A percentile compares a stretch with the other conserved stretches of the same genome.
These are phyloP conservation scores for Clarias fuscus DNA, from an alignment of 2,797 vertebrate genomes.

Conservation along the genomic window DNA sequence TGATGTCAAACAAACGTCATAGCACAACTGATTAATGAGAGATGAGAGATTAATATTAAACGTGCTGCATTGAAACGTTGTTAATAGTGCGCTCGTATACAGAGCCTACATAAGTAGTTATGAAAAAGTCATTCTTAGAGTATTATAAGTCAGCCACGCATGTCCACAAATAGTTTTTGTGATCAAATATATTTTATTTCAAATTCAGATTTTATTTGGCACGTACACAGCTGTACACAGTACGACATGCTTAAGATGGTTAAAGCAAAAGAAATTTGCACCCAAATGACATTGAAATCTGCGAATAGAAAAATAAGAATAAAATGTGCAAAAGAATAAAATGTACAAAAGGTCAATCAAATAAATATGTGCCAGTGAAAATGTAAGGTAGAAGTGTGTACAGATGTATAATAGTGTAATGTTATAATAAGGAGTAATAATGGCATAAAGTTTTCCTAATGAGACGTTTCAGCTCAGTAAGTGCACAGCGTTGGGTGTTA, in stretches of 20 bases:
- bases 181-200: background rate
- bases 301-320: too few relatives aligned
- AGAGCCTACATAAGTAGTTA: conserved; percentile 37
- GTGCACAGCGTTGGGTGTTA: background rate
- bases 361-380: too few relatives aligned
- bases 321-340: too few relatives aligned
- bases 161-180: conserved; percentile 4
- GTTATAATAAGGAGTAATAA: too few relatives aligned
- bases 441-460: conserved; percentile 2
- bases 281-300: too few relatives aligned
- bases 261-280: too few relatives aligned
- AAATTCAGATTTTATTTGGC: too few relatives aligned
- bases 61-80: conserved; percentile 43
- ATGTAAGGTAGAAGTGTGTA: too few relatives aligned
- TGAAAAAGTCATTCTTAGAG: conserved; percentile 33
- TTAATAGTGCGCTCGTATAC: conserved; percentile 37
- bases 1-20: conserved; percentile 24
- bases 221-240: too few relatives aligned
- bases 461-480: background rate
- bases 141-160: conserved; percentile 36
- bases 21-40: conserved; percentile 7
- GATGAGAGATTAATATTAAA: conserved; percentile 38
- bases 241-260: too few relatives aligned
- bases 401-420: too few relatives aligned
- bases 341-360: too few relatives aligned